Evolutionary conservation across 2,797 vertebrate species (phyloP).

Genomic region (Lepilemur ruficaudatus): DNA sequence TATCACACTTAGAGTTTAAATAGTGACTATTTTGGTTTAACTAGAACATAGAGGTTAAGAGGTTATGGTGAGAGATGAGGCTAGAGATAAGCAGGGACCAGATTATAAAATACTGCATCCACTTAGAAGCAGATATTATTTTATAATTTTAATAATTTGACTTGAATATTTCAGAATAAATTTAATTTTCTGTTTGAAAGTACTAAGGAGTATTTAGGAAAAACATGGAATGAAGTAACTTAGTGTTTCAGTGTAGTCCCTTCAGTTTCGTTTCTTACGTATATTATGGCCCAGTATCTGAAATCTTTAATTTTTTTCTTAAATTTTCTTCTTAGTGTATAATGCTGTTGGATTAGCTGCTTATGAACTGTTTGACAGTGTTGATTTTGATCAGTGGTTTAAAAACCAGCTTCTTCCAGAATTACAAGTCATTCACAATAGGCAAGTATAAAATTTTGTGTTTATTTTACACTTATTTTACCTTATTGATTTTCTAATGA

Average conservation of each 20-base stretch:
- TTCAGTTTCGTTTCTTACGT: background rate
- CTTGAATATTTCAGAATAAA: background rate
- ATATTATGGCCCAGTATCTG: background rate
- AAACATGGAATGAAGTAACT: conserved; percentile 3
- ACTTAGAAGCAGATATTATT: conserved; percentile 6
- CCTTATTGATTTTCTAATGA: conserved; percentile 29
- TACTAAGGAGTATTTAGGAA: conserved; percentile 9
- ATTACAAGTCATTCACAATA: conserved; percentile 95
- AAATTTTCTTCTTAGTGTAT: conserved; percentile 89
- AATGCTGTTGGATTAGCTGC: conserved; percentile 97
- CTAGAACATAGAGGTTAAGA: background rate
- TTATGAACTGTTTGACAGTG: conserved; percentile 97
- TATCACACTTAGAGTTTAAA: background rate
- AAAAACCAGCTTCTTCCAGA: conserved; percentile 96
- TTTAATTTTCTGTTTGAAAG: conserved; percentile 45
- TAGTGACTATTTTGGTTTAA: background rate
- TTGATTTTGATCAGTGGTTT: conserved; percentile 99
- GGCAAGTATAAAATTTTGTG: conserved; percentile 84
- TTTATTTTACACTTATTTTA: conserved; percentile 32
- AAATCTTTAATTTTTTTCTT: conserved; percentile 6
- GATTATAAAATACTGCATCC: background rate
- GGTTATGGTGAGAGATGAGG: background rate
- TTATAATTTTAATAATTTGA: background rate
- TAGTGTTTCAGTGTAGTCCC: conserved; percentile 29
- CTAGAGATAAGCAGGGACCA: background rate